These are phyloP conservation scores for Eurosta solidaginis DNA, from an alignment of 1,140 invertebrate genomes.

Conservation along the genomic window DNA sequence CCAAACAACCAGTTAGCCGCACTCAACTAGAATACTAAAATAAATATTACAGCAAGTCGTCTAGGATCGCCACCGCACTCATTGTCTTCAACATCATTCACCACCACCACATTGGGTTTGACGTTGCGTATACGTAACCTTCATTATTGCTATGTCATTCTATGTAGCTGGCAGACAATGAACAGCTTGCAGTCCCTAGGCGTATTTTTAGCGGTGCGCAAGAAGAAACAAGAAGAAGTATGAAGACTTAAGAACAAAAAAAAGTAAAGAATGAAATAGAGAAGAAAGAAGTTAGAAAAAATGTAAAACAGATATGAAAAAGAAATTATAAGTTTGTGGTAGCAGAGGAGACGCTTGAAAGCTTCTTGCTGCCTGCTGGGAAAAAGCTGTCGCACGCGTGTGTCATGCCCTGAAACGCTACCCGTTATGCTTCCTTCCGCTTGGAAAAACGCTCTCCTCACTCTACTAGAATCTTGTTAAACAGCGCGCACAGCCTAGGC, in stretches of 20 bases:
- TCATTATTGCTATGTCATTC: constrained; percentile 1
- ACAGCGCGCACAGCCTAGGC: neutral
- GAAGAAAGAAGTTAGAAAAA: neutral
- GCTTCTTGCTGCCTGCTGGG: neutral
- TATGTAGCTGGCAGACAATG: neutral
- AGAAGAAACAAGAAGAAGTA: neutral
- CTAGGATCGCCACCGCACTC: neutral
- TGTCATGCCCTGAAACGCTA: neutral
- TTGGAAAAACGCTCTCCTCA: too few species aligned
- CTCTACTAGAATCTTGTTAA: neutral
- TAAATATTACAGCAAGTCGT: neutral
- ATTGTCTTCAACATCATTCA: neutral
- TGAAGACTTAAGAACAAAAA: too few species aligned
- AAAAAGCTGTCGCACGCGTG: neutral
- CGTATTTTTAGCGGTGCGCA: neutral
- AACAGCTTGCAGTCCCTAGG: neutral
- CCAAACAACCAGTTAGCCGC: neutral
- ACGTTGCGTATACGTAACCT: constrained; percentile 23
- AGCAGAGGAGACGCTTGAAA: neutral
- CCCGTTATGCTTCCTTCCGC: neutral
- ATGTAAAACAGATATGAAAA: neutral
- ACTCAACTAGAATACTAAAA: constrained; percentile 19
- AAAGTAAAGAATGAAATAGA: neutral
- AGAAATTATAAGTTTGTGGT: constrained; percentile 10
- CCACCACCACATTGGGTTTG: neutral